Percentiles rank a stretch among this genome's conserved stretches.
phyloP scores from a whole-genome alignment of 2,888 invertebrate species.

The Oxycera nigricornis region DNA sequence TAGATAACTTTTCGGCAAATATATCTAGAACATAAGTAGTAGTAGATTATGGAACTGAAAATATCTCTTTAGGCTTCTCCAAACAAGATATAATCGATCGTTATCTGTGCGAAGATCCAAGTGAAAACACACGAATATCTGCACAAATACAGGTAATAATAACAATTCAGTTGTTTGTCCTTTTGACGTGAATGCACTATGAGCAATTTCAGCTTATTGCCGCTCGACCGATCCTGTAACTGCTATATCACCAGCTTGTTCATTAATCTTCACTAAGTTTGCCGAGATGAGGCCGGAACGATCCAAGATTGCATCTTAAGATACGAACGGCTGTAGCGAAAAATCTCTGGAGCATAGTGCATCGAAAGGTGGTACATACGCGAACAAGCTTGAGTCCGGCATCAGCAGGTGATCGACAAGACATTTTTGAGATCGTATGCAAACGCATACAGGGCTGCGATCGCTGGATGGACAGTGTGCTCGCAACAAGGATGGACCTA shows the following conservation, averaged over 20 bases:
- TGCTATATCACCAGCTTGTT: neutral
- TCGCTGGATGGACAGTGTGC: too few species aligned
- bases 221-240: neutral
- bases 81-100: neutral
- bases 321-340: too few species aligned
- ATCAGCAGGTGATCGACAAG: neutral
- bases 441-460: neutral
- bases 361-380: neutral
- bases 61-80: constrained; percentile 4
- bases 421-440: neutral
- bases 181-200: too few species aligned
- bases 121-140: neutral
- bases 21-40: constrained; percentile 12
- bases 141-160: neutral
- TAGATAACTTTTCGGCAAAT: neutral
- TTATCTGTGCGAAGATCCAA: neutral
- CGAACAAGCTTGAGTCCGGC: neutral
- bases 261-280: neutral
- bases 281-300: neutral
- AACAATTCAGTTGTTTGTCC: too few species aligned
- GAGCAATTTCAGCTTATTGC: neutral
- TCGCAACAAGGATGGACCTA: too few species aligned
- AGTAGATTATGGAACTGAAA: neutral
- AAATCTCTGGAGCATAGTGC: neutral
- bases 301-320: neutral